Conservation (phyloP, 1,140 invertebrate species). For the Bathynomus jamesi region DNA sequence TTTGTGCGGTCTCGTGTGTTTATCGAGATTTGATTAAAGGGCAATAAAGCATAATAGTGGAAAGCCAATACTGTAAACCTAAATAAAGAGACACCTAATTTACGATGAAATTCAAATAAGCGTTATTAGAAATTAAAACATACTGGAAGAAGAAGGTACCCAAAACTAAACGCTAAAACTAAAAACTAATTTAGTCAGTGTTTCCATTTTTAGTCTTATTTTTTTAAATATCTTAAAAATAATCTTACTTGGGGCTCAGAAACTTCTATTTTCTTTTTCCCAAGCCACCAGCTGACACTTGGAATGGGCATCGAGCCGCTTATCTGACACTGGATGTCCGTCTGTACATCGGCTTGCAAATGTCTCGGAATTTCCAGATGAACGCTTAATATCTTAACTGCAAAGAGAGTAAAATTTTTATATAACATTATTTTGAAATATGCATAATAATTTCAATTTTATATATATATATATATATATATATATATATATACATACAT, state of each 20-base stretch:
- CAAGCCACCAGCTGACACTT: neutral
- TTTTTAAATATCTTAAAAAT: too few species aligned
- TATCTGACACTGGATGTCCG: neutral
- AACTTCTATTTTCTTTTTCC: neutral
- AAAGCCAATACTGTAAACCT: too few species aligned
- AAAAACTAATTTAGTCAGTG: too few species aligned
- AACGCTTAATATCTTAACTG: neutral
- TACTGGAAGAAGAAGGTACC: too few species aligned
- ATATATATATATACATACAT: constrained; percentile 6
- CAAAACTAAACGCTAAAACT: too few species aligned
- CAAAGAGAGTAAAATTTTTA: neutral
- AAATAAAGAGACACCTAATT: too few species aligned
- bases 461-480: neutral
- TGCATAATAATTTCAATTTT: neutral
- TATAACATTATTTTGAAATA: neutral
- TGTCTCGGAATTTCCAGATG: neutral
- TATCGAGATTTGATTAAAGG: too few species aligned
- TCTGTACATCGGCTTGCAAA: neutral
- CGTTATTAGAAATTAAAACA: too few species aligned
- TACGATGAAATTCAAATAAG: too few species aligned
- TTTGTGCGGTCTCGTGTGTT: too few species aligned
- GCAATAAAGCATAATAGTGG: too few species aligned
- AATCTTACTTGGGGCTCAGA: neutral
- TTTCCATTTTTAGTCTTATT: too few species aligned
- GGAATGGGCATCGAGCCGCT: neutral